These are phyloP conservation scores for Cataglyphis livida DNA, from an alignment of 2,888 invertebrate species.

Conservation along the genomic window DNA sequence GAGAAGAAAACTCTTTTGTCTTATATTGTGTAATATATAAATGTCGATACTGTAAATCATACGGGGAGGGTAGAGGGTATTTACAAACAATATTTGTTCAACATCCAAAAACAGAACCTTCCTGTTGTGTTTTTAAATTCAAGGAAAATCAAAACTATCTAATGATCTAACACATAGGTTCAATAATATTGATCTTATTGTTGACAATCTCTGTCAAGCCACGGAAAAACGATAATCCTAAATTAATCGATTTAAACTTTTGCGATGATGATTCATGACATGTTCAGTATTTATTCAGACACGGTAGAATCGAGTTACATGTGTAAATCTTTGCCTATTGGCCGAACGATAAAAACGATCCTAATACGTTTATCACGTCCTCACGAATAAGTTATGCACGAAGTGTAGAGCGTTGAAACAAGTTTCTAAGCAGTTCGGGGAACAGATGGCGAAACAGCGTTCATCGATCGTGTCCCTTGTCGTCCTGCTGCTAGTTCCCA, in stretches of 20 bases:
- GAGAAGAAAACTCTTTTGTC: neutral
- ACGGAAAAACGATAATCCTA: neutral
- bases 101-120: neutral
- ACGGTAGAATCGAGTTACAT: neutral
- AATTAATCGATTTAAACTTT: slow-evolving; percentile 6
- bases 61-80: neutral
- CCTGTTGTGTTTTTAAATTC: neutral
- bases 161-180: neutral
- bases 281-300: slow-evolving; percentile 15
- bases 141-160: neutral
- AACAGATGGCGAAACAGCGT: slow-evolving; percentile 70
- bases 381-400: slow-evolving; percentile 64
- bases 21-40: neutral
- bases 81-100: slow-evolving; percentile 13
- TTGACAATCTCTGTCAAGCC: slow-evolving; percentile 1
- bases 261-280: slow-evolving; percentile 24
- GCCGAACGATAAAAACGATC: slow-evolving; percentile 54
- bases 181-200: slow-evolving; percentile 1
- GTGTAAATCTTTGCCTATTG: slow-evolving; percentile 50
- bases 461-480: slow-evolving; percentile 69
- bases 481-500: slow-evolving; percentile 50
- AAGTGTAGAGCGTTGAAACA: slow-evolving; percentile 63
- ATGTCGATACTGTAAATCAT: neutral
- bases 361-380: slow-evolving; percentile 61
- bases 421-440: slow-evolving; percentile 67